Evolutionary conservation across 2,888 invertebrate genomes (phyloP).

Genomic region (Pristionchus entomophagus): DNA sequence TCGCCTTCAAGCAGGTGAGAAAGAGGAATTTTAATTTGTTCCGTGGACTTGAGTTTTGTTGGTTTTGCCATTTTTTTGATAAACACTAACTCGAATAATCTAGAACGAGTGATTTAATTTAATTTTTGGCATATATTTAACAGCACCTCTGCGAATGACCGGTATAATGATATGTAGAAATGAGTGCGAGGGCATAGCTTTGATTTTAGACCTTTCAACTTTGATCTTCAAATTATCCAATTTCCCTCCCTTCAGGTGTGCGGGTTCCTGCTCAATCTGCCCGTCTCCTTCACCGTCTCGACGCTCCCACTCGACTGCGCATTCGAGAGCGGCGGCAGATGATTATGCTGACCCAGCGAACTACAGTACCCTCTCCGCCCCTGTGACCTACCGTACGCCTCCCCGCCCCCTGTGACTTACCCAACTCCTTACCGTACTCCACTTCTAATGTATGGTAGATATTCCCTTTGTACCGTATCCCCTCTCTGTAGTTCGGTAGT

Average conservation of each 20-base stretch:
- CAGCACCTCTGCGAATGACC: too few relatives aligned
- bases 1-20: slow-evolving; percentile 25
- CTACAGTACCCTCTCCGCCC: too few relatives aligned
- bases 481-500: background rate
- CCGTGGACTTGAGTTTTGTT: too few relatives aligned
- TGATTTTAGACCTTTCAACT: too few relatives aligned
- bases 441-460: too few relatives aligned
- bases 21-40: too few relatives aligned
- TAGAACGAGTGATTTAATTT: too few relatives aligned
- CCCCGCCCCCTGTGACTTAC: background rate
- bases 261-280: slow-evolving; percentile 37
- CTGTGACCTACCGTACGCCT: background rate
- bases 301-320: slow-evolving; percentile 6
- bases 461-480: background rate
- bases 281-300: slow-evolving; percentile 19
- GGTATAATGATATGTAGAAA: too few relatives aligned
- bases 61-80: too few relatives aligned
- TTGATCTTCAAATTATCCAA: background rate
- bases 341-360: background rate
- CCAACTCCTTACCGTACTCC: background rate
- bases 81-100: too few relatives aligned
- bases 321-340: slow-evolving; percentile 13
- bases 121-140: too few relatives aligned
- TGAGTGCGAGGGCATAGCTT: too few relatives aligned
- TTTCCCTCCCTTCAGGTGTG: background rate